These are phyloP conservation scores for Magallana ariakensis DNA, from an alignment of 1,140 invertebrate species.

Conservation along the genomic window DNA sequence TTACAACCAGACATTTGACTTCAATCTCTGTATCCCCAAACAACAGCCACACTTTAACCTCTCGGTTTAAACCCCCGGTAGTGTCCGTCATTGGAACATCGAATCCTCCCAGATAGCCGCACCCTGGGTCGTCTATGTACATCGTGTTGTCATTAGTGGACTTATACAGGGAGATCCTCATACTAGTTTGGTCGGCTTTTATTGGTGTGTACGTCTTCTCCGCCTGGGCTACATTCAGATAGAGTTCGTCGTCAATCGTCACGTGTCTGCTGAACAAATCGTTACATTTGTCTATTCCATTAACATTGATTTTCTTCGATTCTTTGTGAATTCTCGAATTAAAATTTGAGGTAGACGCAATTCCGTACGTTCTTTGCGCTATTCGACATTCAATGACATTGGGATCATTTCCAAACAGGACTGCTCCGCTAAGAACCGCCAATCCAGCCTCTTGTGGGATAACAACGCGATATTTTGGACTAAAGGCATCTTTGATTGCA, in stretches of 20 bases:
- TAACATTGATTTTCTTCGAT: conserved; percentile 33
- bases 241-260: background rate
- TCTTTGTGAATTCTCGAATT: background rate
- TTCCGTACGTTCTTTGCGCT: conserved; percentile 48
- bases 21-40: conserved; percentile 6
- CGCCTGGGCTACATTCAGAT: background rate
- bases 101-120: conserved; percentile 15
- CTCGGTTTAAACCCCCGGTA: conserved; percentile 32
- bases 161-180: conserved; percentile 19
- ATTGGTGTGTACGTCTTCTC: conserved; percentile 16
- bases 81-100: conserved; percentile 32
- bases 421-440: conserved; percentile 53
- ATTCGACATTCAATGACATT: conserved; percentile 36
- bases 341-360: background rate
- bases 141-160: conserved; percentile 1
- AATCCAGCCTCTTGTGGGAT: conserved; percentile 51
- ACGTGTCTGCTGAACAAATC: background rate
- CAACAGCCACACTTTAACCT: conserved; percentile 41
- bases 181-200: conserved; percentile 25
- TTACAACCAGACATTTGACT: background rate
- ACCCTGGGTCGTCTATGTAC: conserved; percentile 37
- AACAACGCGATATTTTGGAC: conserved; percentile 39
- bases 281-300: background rate
- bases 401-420: conserved; percentile 55
- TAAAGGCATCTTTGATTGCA: background rate